phyloP scores from a whole-genome alignment of 2,888 invertebrate species.

The Isoperla grammatica region DNA sequence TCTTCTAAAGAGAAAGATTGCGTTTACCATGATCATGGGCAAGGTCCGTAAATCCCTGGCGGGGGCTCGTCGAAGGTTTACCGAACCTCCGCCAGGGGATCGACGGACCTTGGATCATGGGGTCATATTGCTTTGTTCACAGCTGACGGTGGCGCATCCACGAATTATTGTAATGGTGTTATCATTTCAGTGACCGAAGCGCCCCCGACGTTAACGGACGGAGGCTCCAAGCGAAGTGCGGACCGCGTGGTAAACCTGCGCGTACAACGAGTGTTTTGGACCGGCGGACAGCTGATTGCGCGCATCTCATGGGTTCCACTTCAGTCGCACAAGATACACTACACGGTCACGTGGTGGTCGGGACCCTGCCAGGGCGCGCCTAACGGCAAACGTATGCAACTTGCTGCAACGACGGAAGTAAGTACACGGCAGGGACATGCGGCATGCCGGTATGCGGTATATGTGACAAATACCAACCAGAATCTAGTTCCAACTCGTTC shows the following conservation, averaged over 20 bases:
- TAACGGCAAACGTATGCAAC: conserved; percentile 43
- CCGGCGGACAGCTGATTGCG: conserved; percentile 39
- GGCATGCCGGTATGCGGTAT: too few relatives aligned
- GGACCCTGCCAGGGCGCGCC: conserved; percentile 42
- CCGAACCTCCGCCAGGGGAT: too few relatives aligned
- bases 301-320: conserved; percentile 40
- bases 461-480: conserved; percentile 15
- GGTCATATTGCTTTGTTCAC: too few relatives aligned
- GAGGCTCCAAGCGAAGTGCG: conserved; percentile 28
- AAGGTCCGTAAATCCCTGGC: too few relatives aligned
- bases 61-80: too few relatives aligned
- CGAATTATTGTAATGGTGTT: too few relatives aligned
- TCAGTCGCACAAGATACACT: conserved; percentile 34
- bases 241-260: conserved; percentile 39
- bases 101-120: too few relatives aligned
- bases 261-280: conserved; percentile 41
- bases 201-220: not conserved
- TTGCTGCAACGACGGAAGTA: conserved; percentile 53
- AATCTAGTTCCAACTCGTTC: too few relatives aligned
- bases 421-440: too few relatives aligned
- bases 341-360: conserved; percentile 42
- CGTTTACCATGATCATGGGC: too few relatives aligned
- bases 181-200: not conserved
- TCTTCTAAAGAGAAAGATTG: too few relatives aligned
- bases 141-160: too few relatives aligned